phyloP scores from a whole-genome alignment of 2,113 vertebrate genomes.

The Pollachius pollachius region DNA sequence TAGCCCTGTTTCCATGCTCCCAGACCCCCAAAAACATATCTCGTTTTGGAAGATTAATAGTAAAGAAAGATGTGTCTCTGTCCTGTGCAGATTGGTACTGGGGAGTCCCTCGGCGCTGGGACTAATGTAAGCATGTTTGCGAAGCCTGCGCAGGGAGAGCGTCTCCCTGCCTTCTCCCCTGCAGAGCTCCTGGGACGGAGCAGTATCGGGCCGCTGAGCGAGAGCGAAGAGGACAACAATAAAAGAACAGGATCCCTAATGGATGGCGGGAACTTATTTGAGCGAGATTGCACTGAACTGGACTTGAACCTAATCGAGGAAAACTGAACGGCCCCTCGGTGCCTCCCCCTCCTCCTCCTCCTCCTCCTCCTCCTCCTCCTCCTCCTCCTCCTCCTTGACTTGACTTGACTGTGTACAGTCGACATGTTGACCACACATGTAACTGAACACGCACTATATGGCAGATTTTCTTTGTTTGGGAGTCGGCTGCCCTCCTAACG shows the following conservation, averaged over 20 bases:
- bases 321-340: constrained; percentile 64
- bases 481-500: constrained; percentile 42
- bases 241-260: constrained; percentile 50
- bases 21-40: background rate
- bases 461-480: constrained; percentile 32
- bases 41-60: background rate
- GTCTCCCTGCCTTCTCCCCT: constrained; percentile 61
- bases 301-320: constrained; percentile 84
- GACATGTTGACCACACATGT: constrained; percentile 49
- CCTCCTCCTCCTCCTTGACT: constrained; percentile 42
- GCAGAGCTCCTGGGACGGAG: constrained; percentile 71
- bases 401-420: constrained; percentile 18
- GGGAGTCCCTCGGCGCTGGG: no score
- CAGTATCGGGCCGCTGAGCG: constrained; percentile 81
- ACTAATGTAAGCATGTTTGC: background rate
- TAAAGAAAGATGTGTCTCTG: background rate
- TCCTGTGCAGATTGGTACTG: background rate
- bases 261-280: constrained; percentile 74
- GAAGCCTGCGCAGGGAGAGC: background rate
- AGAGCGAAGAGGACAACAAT: constrained; percentile 74
- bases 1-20: background rate
- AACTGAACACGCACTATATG: constrained; percentile 30
- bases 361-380: constrained; percentile 43
- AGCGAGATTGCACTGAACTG: constrained; percentile 82
- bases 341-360: constrained; percentile 42